Evolutionary conservation across 2,888 invertebrate species (phyloP), one percentile per base, ranked within the genome.

Genomic region (Drosophila yooni): DNA sequence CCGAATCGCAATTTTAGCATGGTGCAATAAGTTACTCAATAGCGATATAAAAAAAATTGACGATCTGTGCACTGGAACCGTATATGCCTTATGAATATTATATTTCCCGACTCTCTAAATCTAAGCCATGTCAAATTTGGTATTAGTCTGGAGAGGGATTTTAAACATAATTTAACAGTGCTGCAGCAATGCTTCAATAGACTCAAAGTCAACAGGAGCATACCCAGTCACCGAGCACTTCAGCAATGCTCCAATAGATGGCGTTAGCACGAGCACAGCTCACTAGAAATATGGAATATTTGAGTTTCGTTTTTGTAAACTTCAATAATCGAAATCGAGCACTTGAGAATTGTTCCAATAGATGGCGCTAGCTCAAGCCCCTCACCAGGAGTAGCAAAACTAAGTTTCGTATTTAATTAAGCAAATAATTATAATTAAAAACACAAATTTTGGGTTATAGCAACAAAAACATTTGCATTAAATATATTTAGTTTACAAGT

Each of bases 381-480:
- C 36, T 15, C 7, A 15, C 36, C 36, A 36, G 3, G 8, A 18
- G 8, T 8, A 18, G 8, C 18, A 40, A 38, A 10, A n/a, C 2
- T n/a, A 0, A 18, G 3, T 3, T 38, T 38, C 4, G 10, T 2
- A 40, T 40, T 38, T 38, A 8, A 10, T n/a, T 10, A 18, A 3
- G n/a, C 3, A 38, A 38, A 10, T 38, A 38, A 38, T 4, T 10
- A n/a, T 15, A 33, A 52, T 21, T 52, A 33, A 33, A 52, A 54
- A 53, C 7, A 29, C 25, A 46, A 15, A 15, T 29, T 10, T 40
- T 4, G 21, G 11, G 7, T n/a, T 33, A 18, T 7, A 51, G 62
- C 69, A 81, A 79, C 69, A 72, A 72, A 70, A 82, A 83, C 68
- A 80, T 34, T 40, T 40, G 27, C 38, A 77, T 53, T 80, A 73